These are phyloP conservation scores for Cybosia mesomella DNA, from an alignment of 2,888 invertebrate species.

Conservation along the genomic window DNA sequence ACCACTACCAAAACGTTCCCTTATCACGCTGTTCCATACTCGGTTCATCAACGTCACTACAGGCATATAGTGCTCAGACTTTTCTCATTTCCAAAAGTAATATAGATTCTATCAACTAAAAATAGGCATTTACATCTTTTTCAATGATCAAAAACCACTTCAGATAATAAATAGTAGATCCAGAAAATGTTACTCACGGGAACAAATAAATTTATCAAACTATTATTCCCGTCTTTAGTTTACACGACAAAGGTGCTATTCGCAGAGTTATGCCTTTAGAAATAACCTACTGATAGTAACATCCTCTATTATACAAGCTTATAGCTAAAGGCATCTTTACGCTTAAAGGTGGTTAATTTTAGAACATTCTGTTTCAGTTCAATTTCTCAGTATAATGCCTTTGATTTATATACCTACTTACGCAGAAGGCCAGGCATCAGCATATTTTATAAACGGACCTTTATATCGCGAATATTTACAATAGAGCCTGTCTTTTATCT, in stretches of 20 bases:
- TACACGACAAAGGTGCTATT: slow-evolving; percentile 47
- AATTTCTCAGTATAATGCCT: background rate
- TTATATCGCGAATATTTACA: too few relatives aligned
- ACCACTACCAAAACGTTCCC: too few relatives aligned
- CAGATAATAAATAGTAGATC: slow-evolving; percentile 5
- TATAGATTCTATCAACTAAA: too few relatives aligned
- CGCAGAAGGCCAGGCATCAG: too few relatives aligned
- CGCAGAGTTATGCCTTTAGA: slow-evolving; percentile 40
- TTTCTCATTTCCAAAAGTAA: too few relatives aligned
- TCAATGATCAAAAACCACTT: background rate
- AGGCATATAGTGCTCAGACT: too few relatives aligned
- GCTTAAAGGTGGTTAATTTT: slow-evolving; percentile 14
- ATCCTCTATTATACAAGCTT: slow-evolving; percentile 15
- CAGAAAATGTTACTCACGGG: slow-evolving; percentile 45
- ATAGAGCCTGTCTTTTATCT: too few relatives aligned
- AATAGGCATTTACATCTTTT: background rate
- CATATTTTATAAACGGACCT: too few relatives aligned
- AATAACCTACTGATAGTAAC: slow-evolving; percentile 32
- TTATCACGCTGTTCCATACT: too few relatives aligned
- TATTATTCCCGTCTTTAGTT: slow-evolving; percentile 48
- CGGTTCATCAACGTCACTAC: too few relatives aligned
- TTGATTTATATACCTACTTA: background rate
- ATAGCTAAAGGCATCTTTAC: slow-evolving; percentile 24
- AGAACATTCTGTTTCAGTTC: slow-evolving; percentile 7
- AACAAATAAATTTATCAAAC: slow-evolving; percentile 49